phyloP scores from a whole-genome alignment of 2,797 vertebrate species.

The Syngnathus acus region DNA sequence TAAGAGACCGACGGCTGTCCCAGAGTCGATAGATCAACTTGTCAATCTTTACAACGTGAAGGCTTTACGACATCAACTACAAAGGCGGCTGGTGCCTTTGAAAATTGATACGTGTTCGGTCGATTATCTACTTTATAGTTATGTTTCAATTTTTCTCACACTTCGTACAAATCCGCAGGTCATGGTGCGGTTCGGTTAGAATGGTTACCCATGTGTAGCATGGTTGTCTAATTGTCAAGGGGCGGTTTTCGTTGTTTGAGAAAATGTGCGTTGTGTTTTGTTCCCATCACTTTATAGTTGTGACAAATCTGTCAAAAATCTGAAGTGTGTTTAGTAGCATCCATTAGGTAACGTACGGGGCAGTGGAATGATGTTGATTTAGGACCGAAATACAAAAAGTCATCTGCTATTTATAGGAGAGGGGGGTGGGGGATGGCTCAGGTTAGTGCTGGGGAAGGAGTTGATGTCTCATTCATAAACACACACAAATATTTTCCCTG shows the following conservation, averaged over 20 bases:
- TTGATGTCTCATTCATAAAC: background rate
- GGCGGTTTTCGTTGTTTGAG: background rate
- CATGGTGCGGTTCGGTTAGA: background rate
- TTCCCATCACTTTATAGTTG: background rate
- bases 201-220: background rate
- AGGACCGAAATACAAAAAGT: slow-evolving; percentile 3
- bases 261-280: background rate
- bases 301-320: background rate
- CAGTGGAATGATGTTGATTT: background rate
- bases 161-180: background rate
- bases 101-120: background rate
- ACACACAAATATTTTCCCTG: slow-evolving; percentile 15
- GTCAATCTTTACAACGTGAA: background rate
- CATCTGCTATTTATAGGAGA: slow-evolving; percentile 63
- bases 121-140: background rate
- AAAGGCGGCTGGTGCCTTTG: background rate
- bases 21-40: background rate
- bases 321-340: background rate
- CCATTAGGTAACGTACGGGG: background rate
- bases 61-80: background rate
- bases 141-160: background rate
- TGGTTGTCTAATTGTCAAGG: background rate
- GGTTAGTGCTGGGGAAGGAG: slow-evolving; percentile 4
- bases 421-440: slow-evolving; percentile 24
- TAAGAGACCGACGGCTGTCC: background rate